phyloP scores from a whole-genome alignment of 1,140 invertebrate species.

The Harpegnathos saltator region DNA sequence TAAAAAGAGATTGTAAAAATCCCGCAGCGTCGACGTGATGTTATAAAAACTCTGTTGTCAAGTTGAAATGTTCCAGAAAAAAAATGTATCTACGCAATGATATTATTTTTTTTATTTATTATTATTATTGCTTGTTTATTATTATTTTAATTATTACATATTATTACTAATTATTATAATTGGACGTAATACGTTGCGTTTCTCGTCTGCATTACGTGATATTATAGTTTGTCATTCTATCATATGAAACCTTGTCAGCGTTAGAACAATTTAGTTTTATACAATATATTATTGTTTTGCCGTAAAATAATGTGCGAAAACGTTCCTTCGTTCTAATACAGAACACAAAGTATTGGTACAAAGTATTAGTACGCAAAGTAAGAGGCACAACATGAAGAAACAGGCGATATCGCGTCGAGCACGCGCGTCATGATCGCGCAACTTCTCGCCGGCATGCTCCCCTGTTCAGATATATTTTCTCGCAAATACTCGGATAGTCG shows the following conservation, averaged over 20 bases:
- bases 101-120: too few species aligned
- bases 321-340: not conserved
- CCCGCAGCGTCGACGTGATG: not conserved
- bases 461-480: conserved; percentile 58
- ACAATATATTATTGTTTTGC: not conserved
- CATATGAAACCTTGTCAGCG: not conserved
- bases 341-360: not conserved
- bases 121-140: not conserved
- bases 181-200: not conserved
- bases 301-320: too few species aligned
- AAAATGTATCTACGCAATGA: too few species aligned
- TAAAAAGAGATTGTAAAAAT: not conserved
- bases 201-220: not conserved
- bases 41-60: conserved; percentile 2
- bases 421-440: not conserved
- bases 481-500: conserved; percentile 34
- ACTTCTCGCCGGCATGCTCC: conserved; percentile 10
- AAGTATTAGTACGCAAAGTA: too few species aligned
- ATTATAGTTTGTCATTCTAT: not conserved
- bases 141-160: not conserved
- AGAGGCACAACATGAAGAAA: not conserved
- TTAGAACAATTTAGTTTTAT: too few species aligned
- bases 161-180: not conserved
- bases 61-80: too few species aligned
- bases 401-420: not conserved